Evolutionary conservation across 1,140 invertebrate species (phyloP), one percentile per base, ranked within the genome.

Genomic region (Bombus pyrosoma): DNA sequence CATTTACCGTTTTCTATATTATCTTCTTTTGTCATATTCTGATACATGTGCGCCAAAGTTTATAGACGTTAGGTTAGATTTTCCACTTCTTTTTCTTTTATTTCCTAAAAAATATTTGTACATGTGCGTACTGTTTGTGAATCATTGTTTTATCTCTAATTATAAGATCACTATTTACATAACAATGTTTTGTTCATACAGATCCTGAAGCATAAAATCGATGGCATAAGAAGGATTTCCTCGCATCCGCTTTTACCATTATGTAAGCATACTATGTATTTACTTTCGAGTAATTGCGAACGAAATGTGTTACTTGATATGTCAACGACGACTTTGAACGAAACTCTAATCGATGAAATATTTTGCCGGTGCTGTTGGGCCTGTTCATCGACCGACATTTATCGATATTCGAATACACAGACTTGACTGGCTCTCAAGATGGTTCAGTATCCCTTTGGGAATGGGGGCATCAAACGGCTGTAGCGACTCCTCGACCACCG

Each of bases 401-500:
- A 13, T 66, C 15, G 43, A 59, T n/a, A 1, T 37, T 15, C 25
- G 12, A 76, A 72, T 32, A 22, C 75, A 69, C 90, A 98, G 98
- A 99, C 96, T 95, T 99, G 89, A 99, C 98, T 77, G 99, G 99
- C 80, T 98, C 98, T 78, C 98, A 99, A 93, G 99, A 99, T 96
- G 99, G 99, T 22, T 99, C 98, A 4, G 99, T 99, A 10, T 97
- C 98, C 87, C 96, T 99, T 84, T 99, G 99, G 98, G 99, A 99
- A 95, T 99, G 99, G 99, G 98, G 98, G 37, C 98, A 99, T 94
- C 96, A 97, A 59, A 97, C 98, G 84, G 97, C 98, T 25, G 97
- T 99, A 15, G 97, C 98, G 90, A 97, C 97, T 64, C 98, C 99
- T 10, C 96, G 99, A 79, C 97, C 98, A 41, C 96, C 99, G 1